Evolutionary conservation across 2,113 vertebrate genomes (phyloP), one percentile per base, ranked within the genome.

Genomic region (Syngnathus scovelli): DNA sequence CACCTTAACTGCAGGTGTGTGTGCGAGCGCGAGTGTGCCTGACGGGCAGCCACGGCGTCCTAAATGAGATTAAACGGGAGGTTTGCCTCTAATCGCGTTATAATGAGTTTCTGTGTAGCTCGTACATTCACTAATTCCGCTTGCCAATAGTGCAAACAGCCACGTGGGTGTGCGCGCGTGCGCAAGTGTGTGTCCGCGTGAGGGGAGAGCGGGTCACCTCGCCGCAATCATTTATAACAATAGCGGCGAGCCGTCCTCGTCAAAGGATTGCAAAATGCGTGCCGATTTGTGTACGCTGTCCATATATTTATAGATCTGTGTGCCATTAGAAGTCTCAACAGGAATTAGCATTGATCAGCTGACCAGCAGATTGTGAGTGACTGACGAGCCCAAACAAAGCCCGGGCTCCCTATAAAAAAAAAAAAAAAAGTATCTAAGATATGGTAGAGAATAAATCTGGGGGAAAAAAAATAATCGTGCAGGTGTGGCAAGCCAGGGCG

Each of bases 91-190:
- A 90, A 90, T 90, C 87, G 83, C 82, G 86, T 85, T 86, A 83
- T 90, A 90, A 90, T 90, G 86, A 90, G 86, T 88, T 90, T 90
- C 86, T 88, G 87, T 90, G 89, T 90, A 84, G 87, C 86, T 89
- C 89, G 88, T 90, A 87, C 85, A 90, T 90, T 89, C 78, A 85
- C 86, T 88, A 88, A 90, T 90, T 89, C 87, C 69, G 83, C 85
- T 87, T 90, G 88, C 88, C 88, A 90, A 89, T 90, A 90, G 87
- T 66, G 75, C 76, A 85, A 90, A 86, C 82, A 81, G 80, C 81
- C 83, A 84, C 8, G 78, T 69, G 75, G 63, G 55, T 64, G 77
- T 80, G 78, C 77, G 56, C 75, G 68, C 13, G 64, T 65, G 67
- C 68, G 61, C 44, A 41, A 46, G 59, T 55, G 61, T 44, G 71